Percentiles rank a stretch among this genome's conserved stretches.
Evolutionary conservation across 2,113 vertebrate species (phyloP).

Genomic region (Pollachius pollachius): DNA sequence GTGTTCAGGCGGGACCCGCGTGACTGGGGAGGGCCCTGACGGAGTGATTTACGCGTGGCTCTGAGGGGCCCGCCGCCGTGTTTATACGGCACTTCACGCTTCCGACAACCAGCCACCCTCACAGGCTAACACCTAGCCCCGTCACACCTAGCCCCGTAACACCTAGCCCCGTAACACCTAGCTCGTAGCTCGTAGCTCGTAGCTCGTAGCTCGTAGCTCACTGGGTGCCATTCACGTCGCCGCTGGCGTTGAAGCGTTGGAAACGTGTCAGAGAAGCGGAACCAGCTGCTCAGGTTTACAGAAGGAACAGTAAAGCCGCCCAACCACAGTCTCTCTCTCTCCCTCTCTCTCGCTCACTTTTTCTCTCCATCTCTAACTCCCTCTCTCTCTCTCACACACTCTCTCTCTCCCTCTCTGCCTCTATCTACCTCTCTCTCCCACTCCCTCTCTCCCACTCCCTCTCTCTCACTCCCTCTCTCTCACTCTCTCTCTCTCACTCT

Average conservation of each 20-base stretch:
- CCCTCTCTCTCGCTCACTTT: neutral
- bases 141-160: neutral
- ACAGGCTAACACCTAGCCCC: neutral
- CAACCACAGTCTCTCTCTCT: conserved; percentile 14
- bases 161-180: too few species aligned
- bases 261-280: conserved; percentile 26
- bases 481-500: neutral
- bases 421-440: conserved; percentile 19
- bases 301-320: conserved; percentile 21
- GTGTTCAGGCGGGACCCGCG: too few species aligned
- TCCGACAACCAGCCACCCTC: conserved; percentile 18
- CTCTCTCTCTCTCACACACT: neutral
- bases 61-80: conserved; percentile 28
- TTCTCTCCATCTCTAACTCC: neutral
- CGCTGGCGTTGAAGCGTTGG: conserved; percentile 35
- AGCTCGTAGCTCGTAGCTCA: conserved; percentile 27
- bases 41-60: conserved; percentile 50
- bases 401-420: neutral
- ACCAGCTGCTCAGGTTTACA: conserved; percentile 42
- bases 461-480: neutral
- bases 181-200: too few species aligned
- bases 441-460: neutral
- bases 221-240: conserved; percentile 26
- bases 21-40: neutral
- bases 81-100: conserved; percentile 59